Conservation (phyloP, 2,113 vertebrate genomes). For the Eonycteris spelaea region DNA sequence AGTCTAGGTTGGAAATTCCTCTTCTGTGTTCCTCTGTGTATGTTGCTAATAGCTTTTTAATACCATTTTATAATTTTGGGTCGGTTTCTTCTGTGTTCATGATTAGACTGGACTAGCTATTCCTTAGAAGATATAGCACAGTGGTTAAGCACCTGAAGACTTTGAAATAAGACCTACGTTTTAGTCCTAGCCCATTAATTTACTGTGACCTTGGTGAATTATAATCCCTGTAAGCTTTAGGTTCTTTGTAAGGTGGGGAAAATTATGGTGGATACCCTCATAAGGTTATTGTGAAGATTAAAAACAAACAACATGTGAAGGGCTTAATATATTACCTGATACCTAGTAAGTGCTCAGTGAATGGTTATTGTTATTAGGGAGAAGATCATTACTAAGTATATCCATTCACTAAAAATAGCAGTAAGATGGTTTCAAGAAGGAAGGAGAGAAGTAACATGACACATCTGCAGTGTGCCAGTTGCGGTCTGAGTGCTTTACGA, state of each 20-base stretch:
- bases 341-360: neutral
- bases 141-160: neutral
- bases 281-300: neutral
- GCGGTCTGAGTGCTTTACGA: neutral
- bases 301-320: neutral
- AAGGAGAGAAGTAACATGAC: neutral
- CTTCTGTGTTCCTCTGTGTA: neutral
- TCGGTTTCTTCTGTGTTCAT: neutral
- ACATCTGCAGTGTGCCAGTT: neutral
- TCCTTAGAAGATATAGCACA: neutral
- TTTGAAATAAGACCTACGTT: neutral
- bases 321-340: neutral
- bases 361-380: neutral
- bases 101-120: neutral
- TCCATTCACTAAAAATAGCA: neutral
- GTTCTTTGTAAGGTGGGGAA: neutral
- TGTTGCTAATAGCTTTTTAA: neutral
- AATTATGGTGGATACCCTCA: neutral
- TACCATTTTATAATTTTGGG: neutral
- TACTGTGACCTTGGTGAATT: neutral
- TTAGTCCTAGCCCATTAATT: neutral
- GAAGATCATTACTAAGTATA: neutral
- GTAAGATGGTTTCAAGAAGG: neutral
- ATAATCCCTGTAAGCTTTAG: neutral
- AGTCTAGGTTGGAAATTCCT: neutral